Evolutionary conservation across 1,140 invertebrate genomes (phyloP), one percentile per base, ranked within the genome.

Genomic region (Leptoteleia sp.): DNA sequence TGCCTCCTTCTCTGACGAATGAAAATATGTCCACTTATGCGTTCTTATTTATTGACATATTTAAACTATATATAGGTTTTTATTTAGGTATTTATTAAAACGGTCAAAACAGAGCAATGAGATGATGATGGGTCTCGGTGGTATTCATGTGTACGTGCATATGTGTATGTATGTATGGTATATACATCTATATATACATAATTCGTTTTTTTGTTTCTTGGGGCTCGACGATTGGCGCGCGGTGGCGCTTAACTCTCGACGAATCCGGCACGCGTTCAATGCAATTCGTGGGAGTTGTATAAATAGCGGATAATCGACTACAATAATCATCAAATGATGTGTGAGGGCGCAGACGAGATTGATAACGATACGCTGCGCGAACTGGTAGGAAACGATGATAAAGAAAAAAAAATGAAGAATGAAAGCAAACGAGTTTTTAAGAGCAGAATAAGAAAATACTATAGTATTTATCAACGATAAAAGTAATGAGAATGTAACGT

Each of bases 401-500:
- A 55, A 13, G 33, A 1, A 29, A 31, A 38, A 70, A 17, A 75
- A 42, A 29, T 27, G 4, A 40, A 50, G 52, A 52, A 19, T 22
- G 47, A 27, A 7, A 43, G n/a, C 8, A 29, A 77, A 22, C 27
- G 64, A 71, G 61, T 80, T 80, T 76, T 80, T 73, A 78, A 82
- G 81, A 57, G 42, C 59, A 59, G 59, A 71, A 42, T 70, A 64
- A 77, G 43, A 71, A 79, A 83, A 70, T 81, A 85, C 82, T 86
- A 84, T 87, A 88, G 81, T 84, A 88, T 87, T 89, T 88, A 88
- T 88, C 87, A 89, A 88, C 82, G 84, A 89, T 88, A 86, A 83
- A 85, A 81, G n/a, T 88, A 87, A 85, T 84, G 85, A 89, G 81
- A 88, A 87, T 85, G 85, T 88, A 88, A 88, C 59, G 81, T 87